These are phyloP conservation scores for Neolamprologus falcicula DNA, from an alignment of 2,113 vertebrate species.

Conservation along the genomic window DNA sequence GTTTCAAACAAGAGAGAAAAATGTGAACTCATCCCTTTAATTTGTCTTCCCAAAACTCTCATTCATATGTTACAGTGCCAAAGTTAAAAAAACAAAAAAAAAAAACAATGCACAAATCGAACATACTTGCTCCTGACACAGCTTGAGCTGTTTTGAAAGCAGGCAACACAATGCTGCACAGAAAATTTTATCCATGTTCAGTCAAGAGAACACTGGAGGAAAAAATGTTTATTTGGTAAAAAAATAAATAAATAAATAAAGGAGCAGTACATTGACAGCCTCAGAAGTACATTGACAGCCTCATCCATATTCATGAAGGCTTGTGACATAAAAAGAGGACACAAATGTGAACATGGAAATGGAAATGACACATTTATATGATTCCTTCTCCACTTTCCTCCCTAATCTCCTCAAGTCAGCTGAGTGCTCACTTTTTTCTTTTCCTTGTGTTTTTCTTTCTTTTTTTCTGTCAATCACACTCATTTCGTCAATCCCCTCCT, in stretches of 20 bases:
- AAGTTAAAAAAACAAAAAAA: neutral
- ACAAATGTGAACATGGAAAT: conserved; percentile 35
- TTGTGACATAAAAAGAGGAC: neutral
- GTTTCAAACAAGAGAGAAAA: neutral
- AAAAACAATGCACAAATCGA: neutral
- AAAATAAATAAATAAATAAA: neutral
- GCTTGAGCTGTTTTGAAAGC: neutral
- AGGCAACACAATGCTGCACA: neutral
- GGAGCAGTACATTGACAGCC: neutral
- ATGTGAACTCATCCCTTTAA: neutral
- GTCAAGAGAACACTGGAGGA: neutral
- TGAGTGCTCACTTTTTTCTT: neutral
- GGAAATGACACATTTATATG: conserved; percentile 36
- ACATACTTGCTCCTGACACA: neutral
- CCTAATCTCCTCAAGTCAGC: neutral
- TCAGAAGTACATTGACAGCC: conserved; percentile 9
- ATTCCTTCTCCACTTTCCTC: neutral
- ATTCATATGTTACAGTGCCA: neutral
- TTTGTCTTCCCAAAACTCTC: neutral
- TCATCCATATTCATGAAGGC: conserved; percentile 42
- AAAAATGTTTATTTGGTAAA: conserved; percentile 17
- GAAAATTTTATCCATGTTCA: neutral
- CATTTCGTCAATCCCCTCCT: neutral
- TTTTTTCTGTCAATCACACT: neutral
- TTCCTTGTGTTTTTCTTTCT: neutral